These are phyloP conservation scores for Amphibalanus amphitrite DNA, from an alignment of 1,140 invertebrate species.

Conservation along the genomic window DNA sequence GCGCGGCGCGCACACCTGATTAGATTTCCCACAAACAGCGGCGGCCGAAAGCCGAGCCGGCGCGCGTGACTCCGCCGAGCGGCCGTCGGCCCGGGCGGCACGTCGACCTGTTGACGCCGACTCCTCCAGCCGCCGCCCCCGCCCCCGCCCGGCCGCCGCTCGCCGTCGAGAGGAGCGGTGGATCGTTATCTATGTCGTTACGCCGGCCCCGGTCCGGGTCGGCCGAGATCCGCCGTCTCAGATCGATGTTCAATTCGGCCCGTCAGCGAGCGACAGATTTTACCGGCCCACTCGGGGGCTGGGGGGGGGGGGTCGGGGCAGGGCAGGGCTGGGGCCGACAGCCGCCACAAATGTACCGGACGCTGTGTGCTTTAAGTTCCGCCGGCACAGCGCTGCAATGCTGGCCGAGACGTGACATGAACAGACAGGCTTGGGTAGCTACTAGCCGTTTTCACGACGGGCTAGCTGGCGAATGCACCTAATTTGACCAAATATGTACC, in stretches of 20 bases:
- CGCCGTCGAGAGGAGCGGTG: not conserved
- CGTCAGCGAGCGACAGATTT: not conserved
- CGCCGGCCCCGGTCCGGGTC: not conserved
- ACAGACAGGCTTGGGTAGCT: too few species aligned
- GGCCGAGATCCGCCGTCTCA: not conserved
- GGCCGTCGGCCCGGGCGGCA: too few species aligned
- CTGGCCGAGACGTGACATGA: too few species aligned
- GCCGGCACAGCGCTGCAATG: too few species aligned
- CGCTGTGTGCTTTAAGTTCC: too few species aligned
- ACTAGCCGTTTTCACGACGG: too few species aligned
- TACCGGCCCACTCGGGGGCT: not conserved
- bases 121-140: too few species aligned
- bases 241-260: not conserved
- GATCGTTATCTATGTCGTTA: not conserved
- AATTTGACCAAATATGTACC: too few species aligned
- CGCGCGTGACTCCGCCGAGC: not conserved
- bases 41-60: not conserved
- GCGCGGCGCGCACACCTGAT: too few species aligned
- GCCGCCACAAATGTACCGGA: too few species aligned
- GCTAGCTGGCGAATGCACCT: too few species aligned
- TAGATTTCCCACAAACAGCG: not conserved
- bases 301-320: not conserved
- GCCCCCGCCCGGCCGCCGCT: not conserved
- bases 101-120: too few species aligned
- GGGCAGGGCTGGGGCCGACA: not conserved